Base-by-base conservation (phyloP, 2,797 vertebrate genomes). In the Remorina albescens region DNA sequence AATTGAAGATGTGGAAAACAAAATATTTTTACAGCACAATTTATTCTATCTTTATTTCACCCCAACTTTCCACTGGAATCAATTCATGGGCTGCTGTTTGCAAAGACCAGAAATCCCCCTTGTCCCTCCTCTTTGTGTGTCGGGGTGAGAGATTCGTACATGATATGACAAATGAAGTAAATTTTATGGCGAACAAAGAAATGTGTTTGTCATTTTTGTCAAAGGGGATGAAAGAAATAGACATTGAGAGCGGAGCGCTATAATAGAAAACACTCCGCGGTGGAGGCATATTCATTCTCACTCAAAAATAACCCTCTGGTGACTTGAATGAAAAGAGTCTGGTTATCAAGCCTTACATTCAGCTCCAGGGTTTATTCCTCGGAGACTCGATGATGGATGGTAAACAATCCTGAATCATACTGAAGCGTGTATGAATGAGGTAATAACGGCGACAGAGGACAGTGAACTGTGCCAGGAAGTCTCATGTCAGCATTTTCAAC, bases 181-280 rank as follows among this genome's bases (percentile, higher is more conserved):
- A 88, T 86, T 85, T 82, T 67, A 76, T 66, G 67, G 58, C 25
- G 28, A 83, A 79, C 77, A 79, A 82, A 89, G 81, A 84, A 86
- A 91, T 89, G 83, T 87, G 87, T 92, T 90, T 92, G 89, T 87
- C 89, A 83, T 93, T 90, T 90, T 83, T 86, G 78, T 82, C 53
- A 39, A 68, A 65, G 77, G 58, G 71, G 81, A 91, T 87, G 71
- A 92, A 91, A 90, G 79, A 78, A 71, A 78, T 32, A 62, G 81
- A 86, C 82, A 76, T 74, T 21, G 59, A 86, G 68, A 84, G 80
- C 79, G 74, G 88, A 88, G 74, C 47, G 36, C 56, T 76, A 61
- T 89, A 89, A 93, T 88, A 83, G 72, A 83, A 90, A 92, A 84
- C 89, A 85, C 78, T 81, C 76, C 57, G 51, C 67, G 42, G 76